Evolutionary conservation across 2,113 vertebrate species (phyloP), one percentile per base, ranked within the genome.

Genomic region (Mormyrus iriodes): DNA sequence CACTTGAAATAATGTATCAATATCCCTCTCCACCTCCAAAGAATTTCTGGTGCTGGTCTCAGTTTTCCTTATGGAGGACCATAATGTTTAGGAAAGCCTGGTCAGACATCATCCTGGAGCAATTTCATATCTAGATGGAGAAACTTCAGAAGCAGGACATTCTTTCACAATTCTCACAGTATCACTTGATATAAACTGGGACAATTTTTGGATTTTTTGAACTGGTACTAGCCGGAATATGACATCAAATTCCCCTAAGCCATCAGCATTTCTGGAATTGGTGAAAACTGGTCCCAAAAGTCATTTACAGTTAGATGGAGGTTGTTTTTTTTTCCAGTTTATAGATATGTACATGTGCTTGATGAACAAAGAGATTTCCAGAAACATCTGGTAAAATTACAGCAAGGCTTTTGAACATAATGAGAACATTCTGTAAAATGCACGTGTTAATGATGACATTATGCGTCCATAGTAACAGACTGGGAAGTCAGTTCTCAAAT

Each of bases 301-400:
- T 5, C 15, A n/a, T 85, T 85, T 49, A 85, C 24, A 85, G 7
- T 85, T 10, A 13, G 44, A 85, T 85, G 24, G 9, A 4, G 15
- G 4, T 3, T 21, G 0, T 61, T 10, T n/a, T 39, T 42, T 83
- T 49, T 84, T 84, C 15, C 42, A 42, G 35, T 51, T 48, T 27
- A 79, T 17, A 79, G 13, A 79, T 39, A 79, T 79, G n/a, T 39
- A 79, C 35, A 79, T 79, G 73, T 79, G 73, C 17, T 76, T 76
- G 31, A 76, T 35, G 13, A 76, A 76, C 13, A 76, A 17, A 35
- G 12, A 39, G 69, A 79, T 79, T 17, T 19, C 35, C 35, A 79
- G 35, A 39, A 79, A 79, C 73, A 79, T 79, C 73, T 79, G 73
- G 73, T 79, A 42, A 79, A 79, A 39, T 79, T 79, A 79, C 35